Conservation (phyloP, 2,797 vertebrate genomes). For the Emydoidea blandingii region DNA sequence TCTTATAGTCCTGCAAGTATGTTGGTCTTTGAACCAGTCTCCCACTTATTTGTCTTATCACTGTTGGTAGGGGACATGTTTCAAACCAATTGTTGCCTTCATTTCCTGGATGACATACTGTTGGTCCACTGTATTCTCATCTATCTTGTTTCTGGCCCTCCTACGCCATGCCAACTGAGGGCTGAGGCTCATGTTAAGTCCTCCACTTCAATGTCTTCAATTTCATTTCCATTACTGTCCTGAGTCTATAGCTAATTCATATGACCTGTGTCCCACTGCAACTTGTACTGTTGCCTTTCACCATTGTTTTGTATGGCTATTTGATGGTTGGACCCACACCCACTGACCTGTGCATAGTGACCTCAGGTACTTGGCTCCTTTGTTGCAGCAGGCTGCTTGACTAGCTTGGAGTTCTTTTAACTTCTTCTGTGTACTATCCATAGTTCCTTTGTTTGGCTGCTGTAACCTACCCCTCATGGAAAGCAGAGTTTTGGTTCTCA, state of each 20-base stretch:
- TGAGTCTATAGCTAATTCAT: neutral
- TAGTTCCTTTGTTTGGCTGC: no score
- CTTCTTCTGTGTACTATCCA: no score
- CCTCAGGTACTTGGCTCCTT: no score
- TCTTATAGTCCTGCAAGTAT: neutral
- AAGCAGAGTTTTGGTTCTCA: neutral
- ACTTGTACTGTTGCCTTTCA: no score
- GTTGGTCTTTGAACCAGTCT: neutral
- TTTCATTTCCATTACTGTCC: neutral
- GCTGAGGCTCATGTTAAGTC: neutral
- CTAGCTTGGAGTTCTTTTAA: no score
- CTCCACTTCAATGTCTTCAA: neutral
- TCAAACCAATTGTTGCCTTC: neutral
- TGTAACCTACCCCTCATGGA: neutral
- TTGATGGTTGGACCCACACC: neutral
- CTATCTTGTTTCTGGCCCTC: neutral
- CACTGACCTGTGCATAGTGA: neutral
- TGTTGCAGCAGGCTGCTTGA: no score
- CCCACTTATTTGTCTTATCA: accelerated
- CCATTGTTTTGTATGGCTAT: neutral
- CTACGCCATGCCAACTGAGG: neutral
- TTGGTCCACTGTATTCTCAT: accelerated
- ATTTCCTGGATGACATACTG: neutral
- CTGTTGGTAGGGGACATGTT: neutral
- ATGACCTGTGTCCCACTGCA: no score